Evolutionary conservation across 2,797 vertebrate genomes (phyloP).

Genomic region (Sebastes steindachneri): DNA sequence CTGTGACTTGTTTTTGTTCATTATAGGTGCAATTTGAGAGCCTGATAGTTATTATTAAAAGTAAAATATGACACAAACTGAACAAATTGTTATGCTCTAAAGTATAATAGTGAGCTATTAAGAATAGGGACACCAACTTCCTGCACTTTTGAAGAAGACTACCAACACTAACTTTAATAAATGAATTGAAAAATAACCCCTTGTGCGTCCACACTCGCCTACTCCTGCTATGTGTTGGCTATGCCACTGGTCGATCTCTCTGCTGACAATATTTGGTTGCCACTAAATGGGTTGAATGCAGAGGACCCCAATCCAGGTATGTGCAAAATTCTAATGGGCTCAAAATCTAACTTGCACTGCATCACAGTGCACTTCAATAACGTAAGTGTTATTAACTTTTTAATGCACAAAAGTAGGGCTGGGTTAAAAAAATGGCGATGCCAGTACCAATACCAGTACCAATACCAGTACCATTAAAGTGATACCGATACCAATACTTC

Average conservation of each 20-base stretch:
- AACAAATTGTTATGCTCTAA: neutral
- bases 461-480: neutral
- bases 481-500: no score
- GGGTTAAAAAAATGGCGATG: neutral
- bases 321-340: neutral
- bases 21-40: neutral
- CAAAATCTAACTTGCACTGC: neutral
- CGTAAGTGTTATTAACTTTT: neutral
- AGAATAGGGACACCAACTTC: neutral
- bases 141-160: neutral
- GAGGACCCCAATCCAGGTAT: neutral
- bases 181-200: neutral
- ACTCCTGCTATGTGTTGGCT: neutral
- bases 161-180: neutral
- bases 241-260: neutral
- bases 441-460: neutral
- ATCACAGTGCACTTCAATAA: neutral
- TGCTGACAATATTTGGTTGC: neutral
- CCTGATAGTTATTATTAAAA: neutral
- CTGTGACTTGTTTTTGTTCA: neutral
- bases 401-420: neutral
- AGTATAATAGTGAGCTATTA: neutral
- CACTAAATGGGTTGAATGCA: neutral
- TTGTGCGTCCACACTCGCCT: neutral
- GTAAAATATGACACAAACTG: neutral